Conservation (phyloP, 2,888 invertebrate genomes). For the Nemotelus nigrinus region DNA sequence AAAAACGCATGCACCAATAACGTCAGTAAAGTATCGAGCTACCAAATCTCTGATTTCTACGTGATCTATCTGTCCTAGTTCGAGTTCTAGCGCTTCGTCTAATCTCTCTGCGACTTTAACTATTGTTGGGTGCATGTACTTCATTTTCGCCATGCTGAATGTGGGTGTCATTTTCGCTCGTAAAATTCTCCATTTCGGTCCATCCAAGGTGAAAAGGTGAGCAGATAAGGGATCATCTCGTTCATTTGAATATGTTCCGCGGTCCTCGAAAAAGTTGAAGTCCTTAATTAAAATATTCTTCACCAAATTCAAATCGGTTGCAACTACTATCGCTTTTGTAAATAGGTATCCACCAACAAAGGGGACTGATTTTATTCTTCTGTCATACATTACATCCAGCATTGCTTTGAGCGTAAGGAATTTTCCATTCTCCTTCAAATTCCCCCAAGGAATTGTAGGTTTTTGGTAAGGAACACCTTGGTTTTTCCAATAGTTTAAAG, state of each 20-base stretch:
- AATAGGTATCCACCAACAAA: constrained; percentile 48
- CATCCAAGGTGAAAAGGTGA: constrained; percentile 56
- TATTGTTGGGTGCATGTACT: constrained; percentile 63
- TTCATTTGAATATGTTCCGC: constrained; percentile 54
- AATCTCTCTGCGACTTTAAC: constrained; percentile 58
- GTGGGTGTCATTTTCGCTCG: constrained; percentile 65
- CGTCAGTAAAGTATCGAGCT: constrained; percentile 63
- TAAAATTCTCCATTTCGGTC: constrained; percentile 64
- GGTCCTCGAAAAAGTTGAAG: constrained; percentile 56
- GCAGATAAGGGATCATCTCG: constrained; percentile 55
- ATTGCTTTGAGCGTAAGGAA: constrained; percentile 54
- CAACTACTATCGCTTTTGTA: constrained; percentile 42
- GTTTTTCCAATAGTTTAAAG: not conserved
- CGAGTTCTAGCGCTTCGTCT: constrained; percentile 54
- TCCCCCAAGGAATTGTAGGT: constrained; percentile 26
- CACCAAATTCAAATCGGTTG: constrained; percentile 60
- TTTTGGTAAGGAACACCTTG: constrained; percentile 15
- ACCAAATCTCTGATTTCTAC: constrained; percentile 52
- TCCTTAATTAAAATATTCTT: constrained; percentile 57
- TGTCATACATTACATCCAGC: constrained; percentile 52
- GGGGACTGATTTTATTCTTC: constrained; percentile 33
- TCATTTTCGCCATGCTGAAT: constrained; percentile 67
- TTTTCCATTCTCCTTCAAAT: constrained; percentile 53
- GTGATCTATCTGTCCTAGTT: constrained; percentile 47
- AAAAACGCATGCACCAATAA: constrained; percentile 63